These are phyloP conservation scores for Clarias platycephalus DNA, from an alignment of 2,797 vertebrate genomes.

Conservation along the genomic window DNA sequence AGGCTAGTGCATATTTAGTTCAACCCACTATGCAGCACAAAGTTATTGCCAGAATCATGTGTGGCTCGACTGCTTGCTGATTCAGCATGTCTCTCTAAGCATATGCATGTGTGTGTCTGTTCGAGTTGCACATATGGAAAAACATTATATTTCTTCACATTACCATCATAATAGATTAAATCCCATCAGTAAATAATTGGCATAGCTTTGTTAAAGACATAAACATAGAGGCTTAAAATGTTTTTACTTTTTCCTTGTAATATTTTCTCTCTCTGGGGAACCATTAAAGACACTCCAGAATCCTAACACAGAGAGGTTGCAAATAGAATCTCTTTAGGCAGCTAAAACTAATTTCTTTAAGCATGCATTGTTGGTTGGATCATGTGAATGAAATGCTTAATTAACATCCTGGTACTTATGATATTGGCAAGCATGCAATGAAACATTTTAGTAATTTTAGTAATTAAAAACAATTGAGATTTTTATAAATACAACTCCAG, in stretches of 20 bases:
- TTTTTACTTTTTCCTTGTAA: background rate
- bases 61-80: conserved; percentile 26
- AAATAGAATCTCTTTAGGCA: background rate
- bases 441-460: background rate
- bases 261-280: too few relatives aligned
- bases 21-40: conserved; percentile 1
- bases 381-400: background rate
- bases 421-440: background rate
- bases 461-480: too few relatives aligned
- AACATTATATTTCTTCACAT: background rate
- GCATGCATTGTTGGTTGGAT: background rate
- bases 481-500: background rate
- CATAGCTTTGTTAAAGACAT: background rate
- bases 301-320: background rate
- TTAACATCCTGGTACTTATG: background rate
- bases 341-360: background rate
- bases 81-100: conserved; percentile 30
- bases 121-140: conserved; percentile 9
- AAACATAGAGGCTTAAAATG: background rate
- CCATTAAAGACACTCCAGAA: background rate
- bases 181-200: background rate
- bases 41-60: conserved; percentile 15
- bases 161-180: background rate
- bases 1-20: conserved; percentile 8
- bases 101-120: conserved; percentile 2